Evolutionary conservation across 2,113 vertebrate species (phyloP), one percentile per base, ranked within the genome.

Genomic region (Microcebus griseorufus): DNA sequence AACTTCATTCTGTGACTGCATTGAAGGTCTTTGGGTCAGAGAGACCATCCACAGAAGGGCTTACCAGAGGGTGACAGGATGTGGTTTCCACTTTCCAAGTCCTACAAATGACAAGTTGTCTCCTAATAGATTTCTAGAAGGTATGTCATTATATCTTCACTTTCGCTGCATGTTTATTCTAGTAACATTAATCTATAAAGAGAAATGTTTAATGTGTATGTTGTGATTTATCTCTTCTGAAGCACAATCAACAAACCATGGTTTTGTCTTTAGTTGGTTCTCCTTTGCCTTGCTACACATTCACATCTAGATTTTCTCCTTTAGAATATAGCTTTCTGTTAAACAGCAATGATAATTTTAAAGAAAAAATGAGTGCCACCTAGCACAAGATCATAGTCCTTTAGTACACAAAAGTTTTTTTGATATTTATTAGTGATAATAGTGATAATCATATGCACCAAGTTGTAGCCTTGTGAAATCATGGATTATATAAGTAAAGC

Each of bases 241-340:
- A 93, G 14, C 23, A 64, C 32, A 70, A 9, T 73, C 48, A 85
- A 10, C 70, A 93, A 75, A 69, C 32, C 22, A 18, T 17, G 16
- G 62, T 70, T 97, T 94, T 64, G 5, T 60, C 75, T 96, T 89
- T 86, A 45, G 37, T 25, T 80, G 29, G 10, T 51, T 89, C 51
- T 92, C 58, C 39, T 94, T 94, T 92, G 69, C 39, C 64, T 92
- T 69, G 12, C 27, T 62, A 32, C 17, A 67, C 5, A 65, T 83
- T 95, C 34, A 87, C 55, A 80, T 90, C n/a, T 93, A 73, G 45
- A 70, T 92, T 92, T 96, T 96, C 90, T 95, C 84, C 78, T 93
- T 92, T 83, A 60, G 45, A 92, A 39, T 91, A 75, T 60, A 53
- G 70, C 58, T 97, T 94, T 55, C 72, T 76, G 12, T 58, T 27